Evolutionary conservation across 2,797 vertebrate genomes (phyloP).

Genomic region (Mormyrus hasselquistii): DNA sequence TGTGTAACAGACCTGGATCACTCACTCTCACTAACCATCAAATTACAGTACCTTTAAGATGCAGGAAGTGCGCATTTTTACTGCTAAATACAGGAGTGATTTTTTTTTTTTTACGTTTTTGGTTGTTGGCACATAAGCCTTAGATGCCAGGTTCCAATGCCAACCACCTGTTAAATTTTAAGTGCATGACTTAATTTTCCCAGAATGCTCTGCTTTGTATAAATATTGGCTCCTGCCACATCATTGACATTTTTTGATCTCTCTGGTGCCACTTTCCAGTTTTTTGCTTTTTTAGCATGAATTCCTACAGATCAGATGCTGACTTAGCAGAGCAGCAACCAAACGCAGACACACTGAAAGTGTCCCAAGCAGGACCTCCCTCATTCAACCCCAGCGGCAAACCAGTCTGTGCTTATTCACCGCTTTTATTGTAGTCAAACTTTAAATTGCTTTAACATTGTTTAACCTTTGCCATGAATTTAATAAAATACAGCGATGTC

Average conservation of each 20-base stretch:
- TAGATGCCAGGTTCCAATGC: neutral
- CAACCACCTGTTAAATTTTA: neutral
- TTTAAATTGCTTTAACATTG: neutral
- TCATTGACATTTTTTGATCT: neutral
- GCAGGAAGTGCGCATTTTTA: neutral
- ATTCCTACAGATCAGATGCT: neutral
- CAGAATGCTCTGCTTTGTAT: neutral
- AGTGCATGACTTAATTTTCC: neutral
- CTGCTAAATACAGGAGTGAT: neutral
- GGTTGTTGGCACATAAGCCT: neutral
- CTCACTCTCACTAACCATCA: neutral
- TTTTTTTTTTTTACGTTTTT: neutral
- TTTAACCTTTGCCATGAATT: neutral
- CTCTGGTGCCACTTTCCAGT: neutral
- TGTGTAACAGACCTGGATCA: conserved; percentile 22
- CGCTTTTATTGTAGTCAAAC: neutral
- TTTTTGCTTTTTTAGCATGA: neutral
- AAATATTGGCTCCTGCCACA: neutral
- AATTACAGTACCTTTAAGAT: neutral
- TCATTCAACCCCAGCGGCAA: neutral
- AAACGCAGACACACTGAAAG: neutral
- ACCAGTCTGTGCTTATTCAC: neutral
- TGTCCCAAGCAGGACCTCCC: neutral
- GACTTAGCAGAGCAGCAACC: neutral
- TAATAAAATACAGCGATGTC: neutral